Base-by-base conservation (phyloP, 2,113 vertebrate species). In the Cervus canadensis region DNA sequence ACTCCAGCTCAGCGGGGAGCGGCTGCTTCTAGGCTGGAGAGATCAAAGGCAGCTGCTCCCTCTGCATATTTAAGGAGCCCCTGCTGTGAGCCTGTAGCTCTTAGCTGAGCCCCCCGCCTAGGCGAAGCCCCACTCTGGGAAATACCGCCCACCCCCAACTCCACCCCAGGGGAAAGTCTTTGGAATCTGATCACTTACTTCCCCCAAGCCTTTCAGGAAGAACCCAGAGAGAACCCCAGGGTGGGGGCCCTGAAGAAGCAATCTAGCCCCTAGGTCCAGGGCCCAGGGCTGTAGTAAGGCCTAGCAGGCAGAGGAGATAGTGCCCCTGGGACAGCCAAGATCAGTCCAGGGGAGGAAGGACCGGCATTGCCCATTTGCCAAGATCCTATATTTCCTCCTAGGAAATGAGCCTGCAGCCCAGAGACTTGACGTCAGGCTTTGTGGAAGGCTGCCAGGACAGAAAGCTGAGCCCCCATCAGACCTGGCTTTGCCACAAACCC, bases 1-100 rank as follows among this genome's bases (percentile, higher is more conserved):
- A 96, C 96, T 98, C 95, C 52, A 94, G 89, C 97, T 84, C 92
- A 96, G 91, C 78, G 13, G 96, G 96, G 98, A 98, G 86, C 50
- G 74, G 87, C 96, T 98, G 96, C 93, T 97, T 64, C 89, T 97
- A 92, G 1, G 8, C 95, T 95, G 50, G 92, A 98, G 87, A 94
- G 95, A 98, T 87, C 97, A 98, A 97, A 95, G 91, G 97, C 91
- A 92, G 93, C 95, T 94, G 83, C 91, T 97, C 14, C 86, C 83
- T 94, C 93, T 92, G 89, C 93, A 92, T 89, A 71, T 93, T 97
- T 95, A 97, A 98, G 96, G 92, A 96, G 36, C 16, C 97, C 40
- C 95, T 97, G 96, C 97, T 97, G 83, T 50, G 98, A 94, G 71
- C 91, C 71, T 43, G 78, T 28, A 94, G 91, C 94, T 97, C 97